Percentiles rank a stretch among this genome's conserved stretches.
These are phyloP conservation scores for Aquatica leii DNA, from an alignment of 2,888 invertebrate genomes.

Conservation along the genomic window DNA sequence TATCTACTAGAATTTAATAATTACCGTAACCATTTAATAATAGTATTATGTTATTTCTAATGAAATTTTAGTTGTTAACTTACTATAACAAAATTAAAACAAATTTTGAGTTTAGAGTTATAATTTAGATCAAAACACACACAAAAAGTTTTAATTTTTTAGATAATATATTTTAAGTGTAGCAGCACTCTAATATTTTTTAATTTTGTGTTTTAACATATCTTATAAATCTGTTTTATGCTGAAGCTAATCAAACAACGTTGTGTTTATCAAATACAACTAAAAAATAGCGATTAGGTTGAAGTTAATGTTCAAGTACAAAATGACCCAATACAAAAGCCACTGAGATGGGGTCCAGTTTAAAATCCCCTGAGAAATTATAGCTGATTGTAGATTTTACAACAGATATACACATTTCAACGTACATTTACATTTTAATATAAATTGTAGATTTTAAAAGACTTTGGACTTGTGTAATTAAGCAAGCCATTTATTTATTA, in stretches of 20 bases:
- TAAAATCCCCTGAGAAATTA: slow-evolving; percentile 37
- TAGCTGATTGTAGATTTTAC: slow-evolving; percentile 37
- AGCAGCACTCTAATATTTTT: no score
- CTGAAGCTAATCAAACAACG: background rate
- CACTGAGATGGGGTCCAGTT: slow-evolving; percentile 31
- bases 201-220: no score
- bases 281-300: slow-evolving; percentile 32
- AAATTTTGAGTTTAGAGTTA: no score
- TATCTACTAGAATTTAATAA: no score
- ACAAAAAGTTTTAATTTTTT: no score
- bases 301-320: slow-evolving; percentile 31
- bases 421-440: slow-evolving; percentile 36
- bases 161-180: no score
- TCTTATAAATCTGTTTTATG: no score
- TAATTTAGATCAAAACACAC: no score
- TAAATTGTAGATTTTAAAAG: slow-evolving; percentile 19
- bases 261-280: slow-evolving; percentile 18
- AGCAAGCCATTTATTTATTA: background rate
- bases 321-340: slow-evolving; percentile 36
- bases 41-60: no score
- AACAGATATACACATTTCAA: slow-evolving; percentile 31
- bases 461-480: background rate
- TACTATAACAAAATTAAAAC: no score
- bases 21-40: no score
- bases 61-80: no score